Conservation (phyloP, 1,140 invertebrate genomes). For the Neodiprion pinetum region DNA sequence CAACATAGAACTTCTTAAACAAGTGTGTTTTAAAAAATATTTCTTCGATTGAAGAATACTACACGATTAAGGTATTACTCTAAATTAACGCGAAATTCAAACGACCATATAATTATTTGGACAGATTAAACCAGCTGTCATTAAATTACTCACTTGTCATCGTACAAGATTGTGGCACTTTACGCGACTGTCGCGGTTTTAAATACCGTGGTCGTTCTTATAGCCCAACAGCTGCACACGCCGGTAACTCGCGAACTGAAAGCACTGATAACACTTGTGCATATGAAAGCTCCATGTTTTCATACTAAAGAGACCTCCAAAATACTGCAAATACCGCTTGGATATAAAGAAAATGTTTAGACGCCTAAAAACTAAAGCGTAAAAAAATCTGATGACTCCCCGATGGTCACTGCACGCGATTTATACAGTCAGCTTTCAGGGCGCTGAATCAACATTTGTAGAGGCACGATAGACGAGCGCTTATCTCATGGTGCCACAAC, state of each 20-base stretch:
- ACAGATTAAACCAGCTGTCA: too few species aligned
- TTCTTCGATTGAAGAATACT: too few species aligned
- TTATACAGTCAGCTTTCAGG: background rate
- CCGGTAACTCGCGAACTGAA: background rate
- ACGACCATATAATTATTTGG: too few species aligned
- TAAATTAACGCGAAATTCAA: too few species aligned
- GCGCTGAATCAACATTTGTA: too few species aligned
- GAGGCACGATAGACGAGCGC: too few species aligned
- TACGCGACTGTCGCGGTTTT: constrained; percentile 4
- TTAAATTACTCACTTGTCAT: background rate
- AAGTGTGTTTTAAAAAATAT: too few species aligned
- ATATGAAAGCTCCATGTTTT: constrained; percentile 17
- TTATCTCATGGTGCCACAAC: too few species aligned
- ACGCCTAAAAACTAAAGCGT: background rate
- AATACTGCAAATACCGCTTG: background rate
- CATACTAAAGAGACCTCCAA: background rate
- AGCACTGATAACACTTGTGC: constrained; percentile 30
- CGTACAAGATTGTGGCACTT: background rate
- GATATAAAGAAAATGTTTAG: background rate
- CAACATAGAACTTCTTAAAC: too few species aligned
- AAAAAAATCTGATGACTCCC: too few species aligned
- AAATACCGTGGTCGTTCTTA: background rate
- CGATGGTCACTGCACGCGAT: background rate
- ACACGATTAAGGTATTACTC: too few species aligned
- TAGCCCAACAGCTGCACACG: constrained; percentile 23